Evolutionary conservation across 2,888 invertebrate species (phyloP), one percentile per base, ranked within the genome.

Genomic region (Digitonthophagus gazella): DNA sequence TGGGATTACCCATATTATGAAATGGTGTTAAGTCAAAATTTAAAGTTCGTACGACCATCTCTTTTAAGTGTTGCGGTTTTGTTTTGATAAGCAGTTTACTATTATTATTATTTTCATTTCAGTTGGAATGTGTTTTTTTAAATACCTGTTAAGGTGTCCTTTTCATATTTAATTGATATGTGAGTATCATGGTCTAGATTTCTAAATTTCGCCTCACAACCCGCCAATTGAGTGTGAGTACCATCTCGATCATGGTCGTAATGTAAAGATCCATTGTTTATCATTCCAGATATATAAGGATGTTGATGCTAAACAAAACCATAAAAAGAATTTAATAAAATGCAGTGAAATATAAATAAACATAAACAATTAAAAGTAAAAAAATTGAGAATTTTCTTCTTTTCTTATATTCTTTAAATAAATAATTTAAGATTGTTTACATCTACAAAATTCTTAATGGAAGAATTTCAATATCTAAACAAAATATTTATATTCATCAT

Each of bases 161-260:
- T 92, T 82, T 94, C 95, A 80, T 98, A 99, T 76, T 95, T 87
- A 69, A 99, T 91, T 58, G 95, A 91, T 58, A 98, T 78, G 79
- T 93, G 93, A 0, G 98, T 96, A 78, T 98, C 97, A 76, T 93
- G 90, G 71, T 95, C 92, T 66, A 90, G 81, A 85, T 98, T 98
- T 67, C 99, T 87, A 82, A 99, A 94, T 80, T 96, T 95, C 5
- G 95, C 94, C 82, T 98, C 97, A 84, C 99, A 99, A 19, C 99
- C 99, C 14, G 97, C 93, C 11, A 99, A 82, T 83, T 98, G 96
- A 0, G 98, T 98, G 82, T 97, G 97, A 0, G 98, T 98, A 63
- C 99, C 99, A 85, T 99, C 99, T 58, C 94, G 86, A 80, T 99
- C 99, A 83, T 99, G 99, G 83, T 99, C 99, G 83, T 99, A 99